Percentiles rank a stretch among this genome's conserved stretches.
phyloP scores from a whole-genome alignment of 2,797 vertebrate species.

The Myotis findleyi region DNA sequence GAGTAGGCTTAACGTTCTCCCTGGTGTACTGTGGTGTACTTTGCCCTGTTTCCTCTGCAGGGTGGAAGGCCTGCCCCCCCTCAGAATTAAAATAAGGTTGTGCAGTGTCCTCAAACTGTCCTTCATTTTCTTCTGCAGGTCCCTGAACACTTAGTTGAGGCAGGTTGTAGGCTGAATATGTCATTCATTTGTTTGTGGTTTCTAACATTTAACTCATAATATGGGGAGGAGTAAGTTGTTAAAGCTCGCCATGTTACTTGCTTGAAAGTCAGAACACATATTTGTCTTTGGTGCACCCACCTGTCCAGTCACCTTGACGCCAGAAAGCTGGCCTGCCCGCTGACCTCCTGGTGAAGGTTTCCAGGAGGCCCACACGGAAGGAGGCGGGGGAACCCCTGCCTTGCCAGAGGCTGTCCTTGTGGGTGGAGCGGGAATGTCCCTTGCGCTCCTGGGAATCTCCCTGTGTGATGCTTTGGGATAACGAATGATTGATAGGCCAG shows the following conservation, averaged over 20 bases:
- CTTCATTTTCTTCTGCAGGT: not conserved
- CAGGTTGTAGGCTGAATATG: not conserved
- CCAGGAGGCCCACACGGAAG: not conserved
- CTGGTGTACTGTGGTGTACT: not conserved
- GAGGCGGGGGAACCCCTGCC: accelerated
- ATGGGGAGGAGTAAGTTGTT: not conserved
- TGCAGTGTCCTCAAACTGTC: not conserved
- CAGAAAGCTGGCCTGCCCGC: not conserved
- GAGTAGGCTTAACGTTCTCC: not conserved
- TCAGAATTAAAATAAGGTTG: not conserved
- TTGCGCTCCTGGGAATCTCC: not conserved
- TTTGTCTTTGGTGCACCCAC: not conserved
- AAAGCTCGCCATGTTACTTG: not conserved
- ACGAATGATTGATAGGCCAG: not conserved
- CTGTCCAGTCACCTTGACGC: not conserved
- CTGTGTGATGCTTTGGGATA: not conserved
- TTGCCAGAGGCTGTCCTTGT: not conserved
- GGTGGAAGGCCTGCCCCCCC: not conserved
- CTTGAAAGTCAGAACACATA: not conserved
- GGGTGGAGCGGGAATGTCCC: not conserved
- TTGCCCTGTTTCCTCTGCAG: not conserved
- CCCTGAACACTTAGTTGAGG: not conserved
- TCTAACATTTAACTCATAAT: not conserved
- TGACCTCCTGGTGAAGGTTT: not conserved
- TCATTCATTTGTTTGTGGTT: not conserved